phyloP scores from a whole-genome alignment of 2,888 invertebrate species.

The Drosophila fungiperda region DNA sequence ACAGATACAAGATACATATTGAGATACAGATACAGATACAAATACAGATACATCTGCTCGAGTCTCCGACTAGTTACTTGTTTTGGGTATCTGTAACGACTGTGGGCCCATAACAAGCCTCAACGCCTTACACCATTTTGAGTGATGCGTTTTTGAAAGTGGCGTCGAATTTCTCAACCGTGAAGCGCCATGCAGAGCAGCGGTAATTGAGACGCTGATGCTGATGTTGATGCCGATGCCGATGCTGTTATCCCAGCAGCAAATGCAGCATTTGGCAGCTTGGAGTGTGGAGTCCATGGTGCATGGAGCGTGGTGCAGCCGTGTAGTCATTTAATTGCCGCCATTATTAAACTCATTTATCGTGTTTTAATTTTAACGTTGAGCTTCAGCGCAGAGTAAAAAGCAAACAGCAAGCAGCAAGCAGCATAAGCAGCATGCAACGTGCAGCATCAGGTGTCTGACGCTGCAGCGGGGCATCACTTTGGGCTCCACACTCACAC shows the following conservation, averaged over 20 bases:
- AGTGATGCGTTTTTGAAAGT: conserved; percentile 79
- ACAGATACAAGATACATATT: conserved; percentile 4
- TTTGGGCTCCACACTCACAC: conserved; percentile 24
- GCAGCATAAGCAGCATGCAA: conserved; percentile 16
- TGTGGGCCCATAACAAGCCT: conserved; percentile 65
- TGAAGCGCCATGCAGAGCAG: conserved; percentile 79
- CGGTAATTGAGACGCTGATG: conserved; percentile 75
- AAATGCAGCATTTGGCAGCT: conserved; percentile 6
- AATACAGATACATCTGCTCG: conserved; percentile 34
- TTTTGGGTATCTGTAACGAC: conserved; percentile 55
- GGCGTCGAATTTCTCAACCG: conserved; percentile 80
- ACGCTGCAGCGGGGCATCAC: conserved; percentile 38
- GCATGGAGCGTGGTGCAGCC: conserved; percentile 48
- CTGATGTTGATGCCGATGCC: conserved; percentile 50
- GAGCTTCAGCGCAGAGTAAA: conserved; percentile 50
- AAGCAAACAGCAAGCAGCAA: conserved; percentile 16
- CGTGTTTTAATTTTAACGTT: conserved; percentile 78
- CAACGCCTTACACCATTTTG: conserved; percentile 74
- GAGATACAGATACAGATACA: conserved; percentile 25
- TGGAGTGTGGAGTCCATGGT: conserved; percentile 28
- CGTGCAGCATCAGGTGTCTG: conserved; percentile 50
- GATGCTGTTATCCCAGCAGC: conserved; percentile 31
- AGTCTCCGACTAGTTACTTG: conserved; percentile 29
- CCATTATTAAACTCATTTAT: conserved; percentile 83
- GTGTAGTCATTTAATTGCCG: conserved; percentile 78